Evolutionary conservation across 2,797 vertebrate species (phyloP).

Genomic region (Chaetophractus vellerosus): DNA sequence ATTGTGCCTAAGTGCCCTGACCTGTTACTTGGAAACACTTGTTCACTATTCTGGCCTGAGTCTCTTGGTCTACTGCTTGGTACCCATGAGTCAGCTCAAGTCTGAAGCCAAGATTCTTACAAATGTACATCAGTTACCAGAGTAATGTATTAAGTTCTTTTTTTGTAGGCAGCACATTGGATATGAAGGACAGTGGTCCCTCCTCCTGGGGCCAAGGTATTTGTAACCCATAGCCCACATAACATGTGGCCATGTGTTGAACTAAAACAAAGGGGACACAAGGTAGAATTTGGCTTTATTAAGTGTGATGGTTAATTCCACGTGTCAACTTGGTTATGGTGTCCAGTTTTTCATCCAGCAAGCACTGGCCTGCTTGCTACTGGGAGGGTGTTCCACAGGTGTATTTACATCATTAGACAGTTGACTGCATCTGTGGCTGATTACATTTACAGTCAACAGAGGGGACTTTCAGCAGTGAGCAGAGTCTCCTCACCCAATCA

Average conservation of each 20-base stretch:
- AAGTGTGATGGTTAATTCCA: background rate
- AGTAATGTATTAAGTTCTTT: background rate
- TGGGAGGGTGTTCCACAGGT: no score
- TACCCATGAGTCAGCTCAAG: background rate
- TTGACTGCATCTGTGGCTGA: no score
- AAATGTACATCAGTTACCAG: background rate
- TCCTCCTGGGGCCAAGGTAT: background rate
- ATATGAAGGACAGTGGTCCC: background rate
- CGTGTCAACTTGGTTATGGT: no score
- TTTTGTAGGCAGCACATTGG: background rate
- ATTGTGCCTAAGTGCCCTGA: background rate
- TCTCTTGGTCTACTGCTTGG: background rate
- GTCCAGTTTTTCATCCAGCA: no score
- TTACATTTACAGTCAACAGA: no score
- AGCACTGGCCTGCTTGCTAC: no score
- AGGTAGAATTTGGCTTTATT: background rate
- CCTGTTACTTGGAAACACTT: background rate
- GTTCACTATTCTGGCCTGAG: background rate
- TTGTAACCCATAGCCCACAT: background rate
- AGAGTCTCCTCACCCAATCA: no score
- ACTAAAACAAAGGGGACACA: background rate
- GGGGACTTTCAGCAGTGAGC: no score
- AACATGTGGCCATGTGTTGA: background rate
- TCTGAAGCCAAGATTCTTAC: background rate
- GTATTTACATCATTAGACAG: no score